phyloP scores from a whole-genome alignment of 2,888 invertebrate genomes.

The Digitonthophagus gazella region DNA sequence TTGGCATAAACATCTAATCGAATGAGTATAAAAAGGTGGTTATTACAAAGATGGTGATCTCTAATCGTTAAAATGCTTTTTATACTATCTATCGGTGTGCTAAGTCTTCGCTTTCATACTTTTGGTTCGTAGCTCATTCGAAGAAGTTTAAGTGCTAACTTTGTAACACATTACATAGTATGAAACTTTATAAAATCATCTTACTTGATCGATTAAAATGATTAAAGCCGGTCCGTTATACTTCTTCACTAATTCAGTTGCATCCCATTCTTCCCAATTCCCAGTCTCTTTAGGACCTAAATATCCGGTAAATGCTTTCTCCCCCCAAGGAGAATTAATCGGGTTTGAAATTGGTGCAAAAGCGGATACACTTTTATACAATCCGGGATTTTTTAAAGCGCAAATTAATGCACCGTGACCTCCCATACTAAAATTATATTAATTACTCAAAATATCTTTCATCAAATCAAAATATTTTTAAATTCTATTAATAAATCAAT shows the following conservation, averaged over 20 bases:
- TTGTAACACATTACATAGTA: no score
- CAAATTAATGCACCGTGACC: conserved; percentile 94
- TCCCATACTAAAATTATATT: conserved; percentile 94
- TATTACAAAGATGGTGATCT: no score
- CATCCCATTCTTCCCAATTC: conserved; percentile 83
- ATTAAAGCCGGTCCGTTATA: conserved; percentile 83
- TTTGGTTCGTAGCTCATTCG: no score
- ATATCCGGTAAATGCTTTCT: conserved; percentile 80
- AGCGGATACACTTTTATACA: conserved; percentile 86
- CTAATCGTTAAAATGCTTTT: no score
- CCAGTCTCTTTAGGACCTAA: conserved; percentile 66
- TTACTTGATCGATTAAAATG: conserved; percentile 87
- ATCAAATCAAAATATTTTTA: not conserved
- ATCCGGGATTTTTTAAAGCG: conserved; percentile 85
- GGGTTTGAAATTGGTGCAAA: conserved; percentile 96
- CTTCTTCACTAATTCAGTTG: conserved; percentile 74
- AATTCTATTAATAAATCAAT: not conserved
- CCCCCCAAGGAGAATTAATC: conserved; percentile 79
- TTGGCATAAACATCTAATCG: no score
- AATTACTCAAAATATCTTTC: conserved; percentile 28
- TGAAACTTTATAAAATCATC: no score
- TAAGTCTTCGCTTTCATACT: no score
- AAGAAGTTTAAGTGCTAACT: no score
- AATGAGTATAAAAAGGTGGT: no score
- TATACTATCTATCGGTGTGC: no score